Base-by-base conservation (phyloP, 2,888 invertebrate species). In the Trachelus troglodyta region DNA sequence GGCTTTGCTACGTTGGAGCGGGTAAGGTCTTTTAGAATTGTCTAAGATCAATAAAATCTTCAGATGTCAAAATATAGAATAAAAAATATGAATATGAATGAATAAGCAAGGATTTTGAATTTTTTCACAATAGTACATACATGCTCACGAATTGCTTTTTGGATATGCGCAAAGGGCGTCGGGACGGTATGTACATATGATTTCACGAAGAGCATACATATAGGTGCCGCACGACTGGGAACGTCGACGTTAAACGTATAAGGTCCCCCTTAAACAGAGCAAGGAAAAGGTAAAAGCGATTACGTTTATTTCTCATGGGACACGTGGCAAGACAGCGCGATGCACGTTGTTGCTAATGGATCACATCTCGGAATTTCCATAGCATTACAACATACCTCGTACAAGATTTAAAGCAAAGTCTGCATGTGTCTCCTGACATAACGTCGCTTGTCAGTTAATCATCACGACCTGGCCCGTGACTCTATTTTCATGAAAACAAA, bases 231-330 rank as follows among this genome's bases (percentile, higher is more conserved):
- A 9, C 23, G 56, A 56, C 56, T 56, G 9, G 56, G 56, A 23
- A 56, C 23, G 56, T 56, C 56, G 9, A 23, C 56, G 56, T 56
- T 56, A 56, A 56, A 56, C 56, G 9, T 56, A 56, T 56, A 56
- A 56, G 56, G 56, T 34, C 68, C 31, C 69, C 71, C 34, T 31
- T 69, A 34, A 69, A n/a, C 37, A 11, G 69, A 69, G 56, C 6
- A 56, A 23, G 56, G 56, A 73, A 73, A 68, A 84, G 82, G 84
- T 83, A 82, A 88, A 87, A 88, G 86, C 88, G 88, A 88, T 88
- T 88, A 88, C 87, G 82, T 84, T 88, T 87, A 88, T 88, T 88
- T 88, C 88, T 88, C 88, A 84, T 84, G 87, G 88, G 88, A 88
- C 84, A 82, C 82, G 79, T 75, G 80, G 76, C 78, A 79, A 81